Percentiles rank a stretch among this genome's conserved stretches.
Evolutionary conservation across 2,888 invertebrate genomes (phyloP).

Genomic region (Machimus atricapillus): DNA sequence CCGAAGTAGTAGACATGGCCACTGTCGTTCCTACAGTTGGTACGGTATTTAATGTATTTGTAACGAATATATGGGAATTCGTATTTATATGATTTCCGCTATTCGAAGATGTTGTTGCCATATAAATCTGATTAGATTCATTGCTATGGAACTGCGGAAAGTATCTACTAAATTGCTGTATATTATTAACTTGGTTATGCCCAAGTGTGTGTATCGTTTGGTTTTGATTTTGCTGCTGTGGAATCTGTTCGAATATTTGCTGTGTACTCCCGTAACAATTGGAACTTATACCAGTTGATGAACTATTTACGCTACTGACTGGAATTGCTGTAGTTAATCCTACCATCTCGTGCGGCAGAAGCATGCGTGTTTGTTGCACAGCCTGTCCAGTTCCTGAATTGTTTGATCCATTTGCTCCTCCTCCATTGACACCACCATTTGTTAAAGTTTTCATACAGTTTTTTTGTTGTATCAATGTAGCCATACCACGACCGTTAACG

Average conservation of each 20-base stretch:
- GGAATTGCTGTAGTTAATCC: conserved; percentile 53
- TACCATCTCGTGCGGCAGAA: conserved; percentile 61
- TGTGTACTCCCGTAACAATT: conserved; percentile 45
- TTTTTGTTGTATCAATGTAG: conserved; percentile 84
- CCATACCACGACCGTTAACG: conserved; percentile 66
- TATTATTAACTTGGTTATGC: conserved; percentile 42
- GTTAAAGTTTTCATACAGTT: conserved; percentile 80
- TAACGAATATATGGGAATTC: conserved; percentile 44
- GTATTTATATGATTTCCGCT: conserved; percentile 34
- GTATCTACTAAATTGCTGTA: conserved; percentile 44
- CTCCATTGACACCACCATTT: conserved; percentile 64
- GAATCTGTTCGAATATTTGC: conserved; percentile 46
- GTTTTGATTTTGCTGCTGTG: conserved; percentile 39
- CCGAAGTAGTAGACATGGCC: background rate
- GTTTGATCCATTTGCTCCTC: conserved; percentile 25
- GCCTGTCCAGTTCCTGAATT: conserved; percentile 44
- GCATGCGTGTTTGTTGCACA: conserved; percentile 49
- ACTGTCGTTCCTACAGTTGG: background rate
- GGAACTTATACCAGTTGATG: background rate
- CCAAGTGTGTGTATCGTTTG: conserved; percentile 39
- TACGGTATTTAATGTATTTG: conserved; percentile 26
- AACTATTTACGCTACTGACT: conserved; percentile 10
- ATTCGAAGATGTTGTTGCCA: conserved; percentile 33
- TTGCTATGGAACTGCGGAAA: conserved; percentile 39
- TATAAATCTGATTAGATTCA: conserved; percentile 18